Evolutionary conservation across 2,888 invertebrate species (phyloP).

Genomic region (Myathropa florea): DNA sequence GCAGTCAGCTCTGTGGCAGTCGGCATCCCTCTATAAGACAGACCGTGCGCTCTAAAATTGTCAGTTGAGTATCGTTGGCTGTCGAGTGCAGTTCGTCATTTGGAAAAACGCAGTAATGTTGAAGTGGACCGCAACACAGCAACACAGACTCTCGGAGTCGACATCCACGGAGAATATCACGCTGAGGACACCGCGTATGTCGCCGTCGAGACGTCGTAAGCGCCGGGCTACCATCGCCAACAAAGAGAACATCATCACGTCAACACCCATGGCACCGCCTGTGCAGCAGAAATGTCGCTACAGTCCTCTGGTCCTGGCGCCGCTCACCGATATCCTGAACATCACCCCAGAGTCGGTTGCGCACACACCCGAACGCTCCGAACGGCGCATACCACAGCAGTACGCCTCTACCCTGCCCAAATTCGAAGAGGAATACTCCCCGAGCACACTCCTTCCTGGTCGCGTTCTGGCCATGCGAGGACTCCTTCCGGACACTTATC

Average conservation of each 20-base stretch:
- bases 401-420: constrained; percentile 79
- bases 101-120: constrained; percentile 73
- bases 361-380: constrained; percentile 18
- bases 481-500: constrained; percentile 77
- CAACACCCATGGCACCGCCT: constrained; percentile 75
- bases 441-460: constrained; percentile 75
- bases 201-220: constrained; percentile 70
- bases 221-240: constrained; percentile 77
- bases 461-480: constrained; percentile 78
- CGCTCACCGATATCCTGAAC: constrained; percentile 76
- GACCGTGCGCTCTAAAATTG: constrained; percentile 10
- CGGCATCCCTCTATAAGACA: constrained; percentile 22
- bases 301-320: constrained; percentile 76
- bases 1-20: neutral
- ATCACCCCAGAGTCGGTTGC: constrained; percentile 73
- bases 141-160: constrained; percentile 72
- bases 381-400: constrained; percentile 41
- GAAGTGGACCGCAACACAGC: constrained; percentile 79
- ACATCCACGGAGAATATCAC: constrained; percentile 57
- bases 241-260: constrained; percentile 77
- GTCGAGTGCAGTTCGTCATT: constrained; percentile 30
- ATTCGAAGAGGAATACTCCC: constrained; percentile 79
- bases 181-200: constrained; percentile 15
- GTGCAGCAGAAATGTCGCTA: constrained; percentile 68
- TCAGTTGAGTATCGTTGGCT: constrained; percentile 48